Base-by-base conservation (phyloP, 2,888 invertebrate species). In the Cepaea hortensis region DNA sequence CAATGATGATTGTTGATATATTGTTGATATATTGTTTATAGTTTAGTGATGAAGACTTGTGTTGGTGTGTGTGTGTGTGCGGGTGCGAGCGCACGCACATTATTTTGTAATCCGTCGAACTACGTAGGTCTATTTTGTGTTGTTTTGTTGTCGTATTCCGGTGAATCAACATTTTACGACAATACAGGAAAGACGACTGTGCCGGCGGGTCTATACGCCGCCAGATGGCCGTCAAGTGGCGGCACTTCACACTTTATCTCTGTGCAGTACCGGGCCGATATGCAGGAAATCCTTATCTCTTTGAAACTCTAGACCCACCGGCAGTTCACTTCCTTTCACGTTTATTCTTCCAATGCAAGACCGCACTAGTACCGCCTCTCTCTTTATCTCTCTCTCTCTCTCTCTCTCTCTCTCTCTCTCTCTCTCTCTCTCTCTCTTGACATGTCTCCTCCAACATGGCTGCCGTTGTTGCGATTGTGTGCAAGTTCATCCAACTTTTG, bases 181-280 rank as follows among this genome's bases (percentile, higher is more conserved):
- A 75, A 75, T 18, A 62, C 15, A 61, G 61, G 61, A 20, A 55
- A 79, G 77, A 79, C 13, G 23, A 79, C 77, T 55, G 9, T n/a
- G 61, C n/a, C 77, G n/a, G 55, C 13, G 13, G 50, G 6, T 18
- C 23, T 72, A 50, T 50, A 11, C 61, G n/a, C 73, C 82, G 55
- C 72, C 82, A 82, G 82, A 82, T 82, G 82, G 72, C 72, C 2
- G 4, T 73, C 23, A 73, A 72, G 82, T 55, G 73, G 73, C 73
- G 23, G 55, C 50, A 50, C 82, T 70, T 18, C 70, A 61, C 15
- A 35, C 50, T 35, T 82, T 82, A 82, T 82, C 82, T 73, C 79
- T 3, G 13, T 18, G 35, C 72, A 55, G 9, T 9, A 82, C 35
- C 61, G 81, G 46, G 46, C 72, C 81, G n/a, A 81, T 55, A 81